phyloP scores from a whole-genome alignment of 2,113 vertebrate species.

The Pelodiscus sinensis region DNA sequence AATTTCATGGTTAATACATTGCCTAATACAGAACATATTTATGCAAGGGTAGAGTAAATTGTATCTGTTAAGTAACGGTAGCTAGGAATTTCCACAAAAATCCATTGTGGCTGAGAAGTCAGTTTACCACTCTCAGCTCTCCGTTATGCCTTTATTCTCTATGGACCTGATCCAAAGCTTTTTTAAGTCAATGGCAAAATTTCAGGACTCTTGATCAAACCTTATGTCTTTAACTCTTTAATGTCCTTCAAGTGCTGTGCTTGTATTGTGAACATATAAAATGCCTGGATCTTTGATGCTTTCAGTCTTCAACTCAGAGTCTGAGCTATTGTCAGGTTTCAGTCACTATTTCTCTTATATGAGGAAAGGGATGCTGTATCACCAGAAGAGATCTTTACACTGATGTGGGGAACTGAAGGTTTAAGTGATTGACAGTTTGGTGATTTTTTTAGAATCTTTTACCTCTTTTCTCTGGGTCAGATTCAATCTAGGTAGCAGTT shows the following conservation, averaged over 20 bases:
- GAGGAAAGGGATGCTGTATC: background rate
- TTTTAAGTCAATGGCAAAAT: background rate
- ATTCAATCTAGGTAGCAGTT: background rate
- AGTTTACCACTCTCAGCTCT: slow-evolving; percentile 3
- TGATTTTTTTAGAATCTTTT: background rate
- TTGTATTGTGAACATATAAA: background rate
- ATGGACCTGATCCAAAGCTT: background rate
- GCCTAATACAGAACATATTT: slow-evolving; percentile 5
- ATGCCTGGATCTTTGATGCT: background rate
- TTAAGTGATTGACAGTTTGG: background rate
- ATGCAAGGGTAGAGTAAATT: background rate
- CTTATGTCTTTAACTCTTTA: background rate
- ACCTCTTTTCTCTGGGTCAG: background rate
- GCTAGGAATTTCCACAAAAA: slow-evolving; percentile 46
- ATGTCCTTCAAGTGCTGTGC: background rate
- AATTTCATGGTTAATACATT: background rate
- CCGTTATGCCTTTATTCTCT: background rate
- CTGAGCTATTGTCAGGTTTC: background rate
- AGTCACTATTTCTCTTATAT: background rate
- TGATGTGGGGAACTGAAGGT: background rate
- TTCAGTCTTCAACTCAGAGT: background rate
- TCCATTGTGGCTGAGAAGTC: slow-evolving; percentile 16
- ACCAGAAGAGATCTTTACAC: background rate
- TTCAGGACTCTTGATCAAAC: background rate
- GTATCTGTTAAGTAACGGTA: slow-evolving; percentile 35